These are phyloP conservation scores for Syngnathus acus DNA, from an alignment of 2,797 vertebrate genomes.

Conservation along the genomic window DNA sequence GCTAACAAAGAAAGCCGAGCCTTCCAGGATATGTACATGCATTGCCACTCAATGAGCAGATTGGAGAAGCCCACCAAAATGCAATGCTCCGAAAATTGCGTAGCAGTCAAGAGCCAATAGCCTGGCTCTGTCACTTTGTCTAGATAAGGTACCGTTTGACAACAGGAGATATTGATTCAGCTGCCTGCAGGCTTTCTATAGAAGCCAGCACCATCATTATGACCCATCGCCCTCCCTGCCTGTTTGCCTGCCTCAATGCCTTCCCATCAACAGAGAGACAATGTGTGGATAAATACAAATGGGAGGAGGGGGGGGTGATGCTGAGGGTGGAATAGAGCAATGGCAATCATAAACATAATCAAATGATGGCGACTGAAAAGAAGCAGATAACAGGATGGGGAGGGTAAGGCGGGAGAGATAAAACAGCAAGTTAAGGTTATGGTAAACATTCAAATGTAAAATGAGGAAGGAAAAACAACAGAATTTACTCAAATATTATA, in stretches of 20 bases:
- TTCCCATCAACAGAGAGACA: constrained; percentile 21
- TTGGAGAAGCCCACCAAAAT: constrained; percentile 14
- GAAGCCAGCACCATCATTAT: constrained; percentile 59
- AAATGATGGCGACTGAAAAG: constrained; percentile 15
- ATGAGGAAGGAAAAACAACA: not conserved
- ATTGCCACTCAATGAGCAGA: constrained; percentile 12
- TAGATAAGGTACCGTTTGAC: constrained; percentile 51
- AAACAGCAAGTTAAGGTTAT: not conserved
- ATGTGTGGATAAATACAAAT: constrained; percentile 16
- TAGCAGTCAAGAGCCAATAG: constrained; percentile 20
- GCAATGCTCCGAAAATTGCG: constrained; percentile 17
- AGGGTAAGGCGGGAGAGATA: not conserved
- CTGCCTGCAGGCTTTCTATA: constrained; percentile 66
- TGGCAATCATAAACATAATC: constrained; percentile 15
- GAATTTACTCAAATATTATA: no score
- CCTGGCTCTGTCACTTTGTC: constrained; percentile 30
- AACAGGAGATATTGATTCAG: constrained; percentile 66
- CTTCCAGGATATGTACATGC: constrained; percentile 8
- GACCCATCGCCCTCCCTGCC: constrained; percentile 32
- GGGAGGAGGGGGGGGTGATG: not conserved
- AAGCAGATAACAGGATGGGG: not conserved
- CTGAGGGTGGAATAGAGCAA: not conserved
- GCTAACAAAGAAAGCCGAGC: constrained; percentile 29
- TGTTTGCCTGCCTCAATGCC: constrained; percentile 17
- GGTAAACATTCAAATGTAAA: not conserved